Evolutionary conservation across 1,140 invertebrate species (phyloP), one percentile per base, ranked within the genome.

Genomic region (Hypothenemus hampei): DNA sequence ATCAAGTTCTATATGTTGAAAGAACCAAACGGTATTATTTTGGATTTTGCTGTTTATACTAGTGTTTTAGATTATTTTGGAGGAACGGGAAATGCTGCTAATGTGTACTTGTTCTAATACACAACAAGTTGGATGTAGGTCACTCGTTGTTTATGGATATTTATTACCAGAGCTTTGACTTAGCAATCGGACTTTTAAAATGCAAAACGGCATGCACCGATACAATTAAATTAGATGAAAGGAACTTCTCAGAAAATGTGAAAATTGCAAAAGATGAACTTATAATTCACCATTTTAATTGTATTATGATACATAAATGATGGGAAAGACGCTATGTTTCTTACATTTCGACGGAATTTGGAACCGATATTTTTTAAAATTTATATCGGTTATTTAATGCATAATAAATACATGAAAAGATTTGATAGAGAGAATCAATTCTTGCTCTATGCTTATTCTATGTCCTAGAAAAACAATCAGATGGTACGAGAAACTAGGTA

Each of bases 91-190:
- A 57, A 61, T 53, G 47, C 57, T 3, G 19, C 39, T 16, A 48
- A 57, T 11, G 60, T 61, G 52, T 61, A 24, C 35, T 54, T 6
- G n/a, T 53, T 20, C 21, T 61, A 13, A 20, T 60, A 23, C 48
- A 59, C 53, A 57, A 62, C 43, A 51, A 68, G 52, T 59, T 71
- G 19, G 37, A 66, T 61, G 61, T 54, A 31, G 68, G 67, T n/a
- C 68, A 73, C 53, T 57, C 65, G 10, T n/a, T 76, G 2, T 68
- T 62, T 40, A 69, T 69, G 5, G 72, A 75, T 39, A 73, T 74
- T 58, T 75, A 65, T 51, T 74, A 75, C 49, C 74, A 69, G 13
- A 68, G 61, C 35, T 55, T 66, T 21, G 45, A 60, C 13, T 58
- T 75, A 16, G 68, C 68, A 2, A 11, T 59, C 15, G 59, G 66